These are phyloP conservation scores for Enteromius thamalakanensis DNA, from an alignment of 2,797 vertebrate genomes.

Conservation along the genomic window DNA sequence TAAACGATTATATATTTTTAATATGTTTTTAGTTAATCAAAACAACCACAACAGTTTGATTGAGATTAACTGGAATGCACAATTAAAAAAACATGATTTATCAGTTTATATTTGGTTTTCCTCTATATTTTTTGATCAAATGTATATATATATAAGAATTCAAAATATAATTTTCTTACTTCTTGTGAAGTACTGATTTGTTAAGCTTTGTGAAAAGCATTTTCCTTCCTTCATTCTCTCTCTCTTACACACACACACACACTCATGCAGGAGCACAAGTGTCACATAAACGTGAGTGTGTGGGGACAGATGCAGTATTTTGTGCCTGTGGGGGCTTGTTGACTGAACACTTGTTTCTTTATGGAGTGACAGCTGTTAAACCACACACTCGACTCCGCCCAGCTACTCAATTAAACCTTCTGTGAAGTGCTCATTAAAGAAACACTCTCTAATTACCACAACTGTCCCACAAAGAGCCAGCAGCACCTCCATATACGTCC, in stretches of 20 bases:
- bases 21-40: no score
- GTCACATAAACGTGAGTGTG: conserved; percentile 58
- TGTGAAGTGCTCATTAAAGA: conserved; percentile 24
- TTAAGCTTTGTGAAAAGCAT: not conserved
- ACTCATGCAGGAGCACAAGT: conserved; percentile 47
- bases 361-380: conserved; percentile 59
- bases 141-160: not conserved
- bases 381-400: conserved; percentile 27
- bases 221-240: not conserved
- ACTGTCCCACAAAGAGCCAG: no score
- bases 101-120: no score
- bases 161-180: conserved; percentile 42
- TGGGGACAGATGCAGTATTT: conserved; percentile 60
- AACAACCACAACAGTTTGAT: no score
- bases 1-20: no score
- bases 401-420: conserved; percentile 24
- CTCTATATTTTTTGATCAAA: not conserved
- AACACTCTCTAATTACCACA: conserved; percentile 9
- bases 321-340: conserved; percentile 45
- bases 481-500: not conserved
- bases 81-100: no score
- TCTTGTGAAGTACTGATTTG: conserved; percentile 24
- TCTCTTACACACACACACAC: conserved; percentile 34
- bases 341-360: conserved; percentile 62
- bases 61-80: no score